Conservation (phyloP, 2,113 vertebrate genomes). For the Polyodon spathula region DNA sequence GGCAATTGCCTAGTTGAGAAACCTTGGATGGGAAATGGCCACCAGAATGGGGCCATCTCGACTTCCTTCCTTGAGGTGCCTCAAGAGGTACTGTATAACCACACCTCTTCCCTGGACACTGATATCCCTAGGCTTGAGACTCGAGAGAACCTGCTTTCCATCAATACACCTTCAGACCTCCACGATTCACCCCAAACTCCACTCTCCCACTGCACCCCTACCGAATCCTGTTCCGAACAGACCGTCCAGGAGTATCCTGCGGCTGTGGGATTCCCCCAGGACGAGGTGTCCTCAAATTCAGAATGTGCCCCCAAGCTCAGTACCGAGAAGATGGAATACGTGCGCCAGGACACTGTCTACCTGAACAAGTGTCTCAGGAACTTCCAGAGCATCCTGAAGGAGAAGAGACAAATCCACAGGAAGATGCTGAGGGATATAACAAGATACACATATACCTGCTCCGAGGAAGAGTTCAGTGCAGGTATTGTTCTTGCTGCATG, state of each 20-base stretch:
- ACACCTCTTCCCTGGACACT: conserved; percentile 25
- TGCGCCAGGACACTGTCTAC: conserved; percentile 61
- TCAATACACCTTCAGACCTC: conserved; percentile 17
- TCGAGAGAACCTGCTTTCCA: conserved; percentile 11
- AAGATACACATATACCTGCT: conserved; percentile 65
- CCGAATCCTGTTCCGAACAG: conserved; percentile 23
- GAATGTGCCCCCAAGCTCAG: conserved; percentile 27
- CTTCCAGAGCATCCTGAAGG: conserved; percentile 80
- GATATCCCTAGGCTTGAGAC: conserved; percentile 13
- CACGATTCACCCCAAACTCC: conserved; percentile 25
- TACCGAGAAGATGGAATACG: conserved; percentile 23
- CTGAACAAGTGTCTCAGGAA: conserved; percentile 81
- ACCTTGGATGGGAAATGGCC: neutral
- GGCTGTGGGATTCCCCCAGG: conserved; percentile 23
- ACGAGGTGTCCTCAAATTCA: conserved; percentile 25
- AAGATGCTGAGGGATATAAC: conserved; percentile 69
- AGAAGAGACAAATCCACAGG: conserved; percentile 74
- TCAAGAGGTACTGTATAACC: conserved; percentile 16
- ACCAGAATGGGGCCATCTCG: neutral
- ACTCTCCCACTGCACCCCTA: conserved; percentile 24
- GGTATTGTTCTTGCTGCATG: conserved; percentile 53
- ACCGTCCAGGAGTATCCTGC: conserved; percentile 28
- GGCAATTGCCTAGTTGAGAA: conserved; percentile 15
- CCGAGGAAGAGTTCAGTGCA: conserved; percentile 67
- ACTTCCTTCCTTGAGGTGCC: conserved; percentile 8